A percentile compares a stretch with the other conserved stretches of the same genome.
phyloP scores from a whole-genome alignment of 2,113 vertebrate species.

The Pleuronectes platessa region DNA sequence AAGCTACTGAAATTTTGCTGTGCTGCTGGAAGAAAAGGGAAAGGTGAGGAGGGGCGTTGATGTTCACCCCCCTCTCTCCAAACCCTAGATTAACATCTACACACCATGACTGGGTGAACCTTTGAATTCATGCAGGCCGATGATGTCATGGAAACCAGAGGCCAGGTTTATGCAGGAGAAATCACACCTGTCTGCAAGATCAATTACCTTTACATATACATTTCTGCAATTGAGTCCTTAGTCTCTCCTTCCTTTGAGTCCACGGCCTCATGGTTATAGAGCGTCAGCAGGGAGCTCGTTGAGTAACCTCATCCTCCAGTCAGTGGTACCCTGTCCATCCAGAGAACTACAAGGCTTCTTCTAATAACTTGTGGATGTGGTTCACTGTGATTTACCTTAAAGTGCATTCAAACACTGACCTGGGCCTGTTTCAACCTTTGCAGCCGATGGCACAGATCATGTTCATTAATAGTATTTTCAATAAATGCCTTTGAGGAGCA shows the following conservation, averaged over 20 bases:
- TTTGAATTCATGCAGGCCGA: constrained; percentile 23
- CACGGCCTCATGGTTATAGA: constrained; percentile 27
- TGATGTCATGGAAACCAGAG: constrained; percentile 3
- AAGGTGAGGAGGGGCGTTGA: constrained; percentile 11
- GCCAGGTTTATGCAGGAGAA: constrained; percentile 3
- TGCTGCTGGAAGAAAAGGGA: constrained; percentile 2
- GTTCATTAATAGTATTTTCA: not conserved
- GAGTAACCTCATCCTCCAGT: constrained; percentile 7
- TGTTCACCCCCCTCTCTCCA: not conserved
- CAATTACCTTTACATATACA: constrained; percentile 27
- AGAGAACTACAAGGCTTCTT: not conserved
- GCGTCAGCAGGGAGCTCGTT: constrained; percentile 1
- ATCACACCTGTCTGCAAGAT: constrained; percentile 26
- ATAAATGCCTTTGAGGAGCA: not conserved
- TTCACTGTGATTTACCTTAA: not conserved
- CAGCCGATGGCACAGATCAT: constrained; percentile 2
- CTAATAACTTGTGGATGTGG: not conserved
- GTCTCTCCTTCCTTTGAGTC: not conserved
- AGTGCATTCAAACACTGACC: constrained; percentile 1
- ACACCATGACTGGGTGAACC: constrained; percentile 29
- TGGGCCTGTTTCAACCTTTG: not conserved
- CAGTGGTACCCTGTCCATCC: not conserved
- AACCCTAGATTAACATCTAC: constrained; percentile 36
- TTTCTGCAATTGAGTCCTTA: not conserved
- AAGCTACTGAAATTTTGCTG: constrained; percentile 52